phyloP scores from a whole-genome alignment of 2,888 invertebrate species.

The Desoria tigrina region DNA sequence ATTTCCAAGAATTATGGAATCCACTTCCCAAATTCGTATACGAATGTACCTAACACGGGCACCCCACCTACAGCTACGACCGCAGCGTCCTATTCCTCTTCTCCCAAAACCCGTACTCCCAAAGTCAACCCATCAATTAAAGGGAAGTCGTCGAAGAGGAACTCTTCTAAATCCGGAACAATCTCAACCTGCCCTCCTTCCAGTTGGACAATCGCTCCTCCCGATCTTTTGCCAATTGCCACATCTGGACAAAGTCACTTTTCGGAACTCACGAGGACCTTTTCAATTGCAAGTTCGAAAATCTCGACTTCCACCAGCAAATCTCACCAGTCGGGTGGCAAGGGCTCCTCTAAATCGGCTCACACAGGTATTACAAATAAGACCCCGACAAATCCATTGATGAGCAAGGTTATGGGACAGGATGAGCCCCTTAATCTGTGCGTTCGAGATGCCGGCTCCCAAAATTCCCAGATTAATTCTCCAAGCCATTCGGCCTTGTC shows the following conservation, averaged over 20 bases:
- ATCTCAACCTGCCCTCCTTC: neutral
- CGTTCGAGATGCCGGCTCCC: slow-evolving; percentile 38
- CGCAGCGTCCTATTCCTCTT: too few relatives aligned
- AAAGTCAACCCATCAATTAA: neutral
- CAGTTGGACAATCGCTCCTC: slow-evolving; percentile 60
- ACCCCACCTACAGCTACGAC: slow-evolving; percentile 45
- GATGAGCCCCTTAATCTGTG: slow-evolving; percentile 52
- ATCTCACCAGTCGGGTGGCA: slow-evolving; percentile 52
- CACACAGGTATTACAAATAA: neutral
- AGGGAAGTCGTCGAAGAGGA: neutral
- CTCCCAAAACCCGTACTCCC: neutral
- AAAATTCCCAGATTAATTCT: too few relatives aligned
- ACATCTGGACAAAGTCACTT: slow-evolving; percentile 46
- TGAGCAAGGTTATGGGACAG: neutral
- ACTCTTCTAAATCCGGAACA: neutral
- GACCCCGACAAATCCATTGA: neutral
- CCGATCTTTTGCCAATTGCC: slow-evolving; percentile 57
- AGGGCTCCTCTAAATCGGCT: neutral
- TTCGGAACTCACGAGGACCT: neutral
- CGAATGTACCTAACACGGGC: slow-evolving; percentile 40
- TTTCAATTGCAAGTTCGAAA: slow-evolving; percentile 59
- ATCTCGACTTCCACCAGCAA: slow-evolving; percentile 55
- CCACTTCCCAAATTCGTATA: slow-evolving; percentile 51
- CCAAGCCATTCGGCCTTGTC: neutral
- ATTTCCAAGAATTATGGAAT: slow-evolving; percentile 88